Evolutionary conservation across 2,797 vertebrate species (phyloP), one percentile per base, ranked within the genome.

Genomic region (Malacoraja senta): DNA sequence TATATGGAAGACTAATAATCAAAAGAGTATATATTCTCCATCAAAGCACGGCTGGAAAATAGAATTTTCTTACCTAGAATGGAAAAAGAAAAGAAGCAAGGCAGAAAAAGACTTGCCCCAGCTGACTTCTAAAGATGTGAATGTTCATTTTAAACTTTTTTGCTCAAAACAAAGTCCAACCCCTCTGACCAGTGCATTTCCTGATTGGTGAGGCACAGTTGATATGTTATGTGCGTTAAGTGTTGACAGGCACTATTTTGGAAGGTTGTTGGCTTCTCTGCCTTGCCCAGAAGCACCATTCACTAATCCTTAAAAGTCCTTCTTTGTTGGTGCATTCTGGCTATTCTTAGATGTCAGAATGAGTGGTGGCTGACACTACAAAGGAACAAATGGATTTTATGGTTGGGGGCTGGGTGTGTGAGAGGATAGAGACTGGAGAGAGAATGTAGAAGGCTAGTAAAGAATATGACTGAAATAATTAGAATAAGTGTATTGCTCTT

Each of bases 291-390:
- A 74, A 74, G 24, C 38, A 92, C 68, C 38, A 72, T 58, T 92
- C 71, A n/a, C 71, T 74, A 92, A 92, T 13, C 90, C 90, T 74
- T 92, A 92, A 92, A 92, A 76, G 90, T 44, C 90, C 90, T 74
- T 92, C 71, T 53, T 38, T 26, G 68, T 65, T 29, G 2, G 38
- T 76, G 35, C 10, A 38, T 76, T 53, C 71, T 53, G 24, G 35
- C 71, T 92, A 92, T 92, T 92, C 90, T 92, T 92, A 76, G 90
- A 92, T 0, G 13, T 17, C 71, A 76, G 58, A 21, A n/a, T 53
- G 44, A 53, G 44, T 76, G 38, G 38, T n/a, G 38, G 44, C 21
- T 58, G 90, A n/a, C 90, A 72, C 71, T 76, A 71, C 32, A 91
- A 91, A 44, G 12, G 10, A 19, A 92, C 71, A 92, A 44, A 58